phyloP scores from a whole-genome alignment of 2,888 invertebrate genomes.

The Apamea epomidion region DNA sequence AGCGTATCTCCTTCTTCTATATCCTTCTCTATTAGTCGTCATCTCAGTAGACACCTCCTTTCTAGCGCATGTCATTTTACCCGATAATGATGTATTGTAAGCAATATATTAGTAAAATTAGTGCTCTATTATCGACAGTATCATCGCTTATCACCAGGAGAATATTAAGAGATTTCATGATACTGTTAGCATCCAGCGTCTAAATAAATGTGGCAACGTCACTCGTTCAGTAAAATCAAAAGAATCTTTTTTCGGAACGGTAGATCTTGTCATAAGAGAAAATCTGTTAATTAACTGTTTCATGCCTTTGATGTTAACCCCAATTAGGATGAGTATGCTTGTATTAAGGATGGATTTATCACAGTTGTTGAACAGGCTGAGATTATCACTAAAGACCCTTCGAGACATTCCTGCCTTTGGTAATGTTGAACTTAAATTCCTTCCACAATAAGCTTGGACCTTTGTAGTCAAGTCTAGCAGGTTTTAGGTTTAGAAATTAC shows the following conservation, averaged over 20 bases:
- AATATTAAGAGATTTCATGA: too few species aligned
- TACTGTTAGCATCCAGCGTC: background rate
- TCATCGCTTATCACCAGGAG: background rate
- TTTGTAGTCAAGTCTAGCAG: constrained; percentile 22
- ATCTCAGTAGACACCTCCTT: too few species aligned
- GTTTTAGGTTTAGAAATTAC: constrained; percentile 25
- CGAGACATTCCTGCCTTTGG: constrained; percentile 9
- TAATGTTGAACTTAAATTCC: constrained; percentile 8
- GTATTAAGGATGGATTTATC: constrained; percentile 36
- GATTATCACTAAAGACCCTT: constrained; percentile 19
- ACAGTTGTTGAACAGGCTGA: constrained; percentile 25
- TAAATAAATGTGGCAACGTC: background rate
- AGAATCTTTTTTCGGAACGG: background rate
- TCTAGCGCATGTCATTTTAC: too few species aligned
- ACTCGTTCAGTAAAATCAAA: background rate
- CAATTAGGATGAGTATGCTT: constrained; percentile 48
- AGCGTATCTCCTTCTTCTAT: too few species aligned
- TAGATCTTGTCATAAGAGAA: constrained; percentile 18
- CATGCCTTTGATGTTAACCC: constrained; percentile 48
- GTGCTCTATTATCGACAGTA: background rate
- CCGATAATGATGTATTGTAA: too few species aligned
- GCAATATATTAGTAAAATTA: background rate
- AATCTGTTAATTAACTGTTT: constrained; percentile 33
- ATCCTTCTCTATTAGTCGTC: too few species aligned
- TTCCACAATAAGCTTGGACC: constrained; percentile 15